Base-by-base conservation (phyloP, 2,888 invertebrate species). In the Xanthostigma xanthostigma region DNA sequence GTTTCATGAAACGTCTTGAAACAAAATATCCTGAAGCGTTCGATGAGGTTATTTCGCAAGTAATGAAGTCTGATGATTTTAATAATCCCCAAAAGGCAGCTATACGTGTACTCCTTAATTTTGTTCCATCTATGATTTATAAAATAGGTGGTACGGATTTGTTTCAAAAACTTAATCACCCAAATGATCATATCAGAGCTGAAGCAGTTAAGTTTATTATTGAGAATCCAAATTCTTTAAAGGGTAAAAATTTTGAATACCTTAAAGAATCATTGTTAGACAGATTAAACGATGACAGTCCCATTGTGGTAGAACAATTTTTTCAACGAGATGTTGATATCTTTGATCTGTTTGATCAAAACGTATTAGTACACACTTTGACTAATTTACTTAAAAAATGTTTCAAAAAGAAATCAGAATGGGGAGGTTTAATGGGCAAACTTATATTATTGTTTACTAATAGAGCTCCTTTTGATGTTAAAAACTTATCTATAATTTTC, bases 161-260 rank as follows among this genome's bases (percentile, higher is more conserved):
- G 0, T 78, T 82, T 56, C 76, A 84, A 59, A 80, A 81, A 54
- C 64, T 91, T 1, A 83, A 86, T 57, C 86, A 92, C 63, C 69
- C 79, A 0, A 80, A 77, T 57, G 64, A 79, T 0, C 66, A 74
- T 43, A 70, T 84, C 46, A 74, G 92, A 53, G 66, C 76, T 2
- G 69, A 76, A 57, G 87, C 86, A 0, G 69, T 90, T 0, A 70
- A 77, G 54, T 75, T 75, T 53, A 66, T 91, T 9, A 65, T 76
- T 0, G 69, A 74, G 50, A 72, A 77, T 53, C 74, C 71, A 54
- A 56, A 67, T 9, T 55, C 62, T 14, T 62, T 78, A 14, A 70
- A 67, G 57, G 63, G 70, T 0, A 71, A 72, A 41, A 72, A 79
- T 55, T 60, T 69, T 35, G 75, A 76, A n/a, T 72, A 81, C 57